Conservation (phyloP, 1,140 invertebrate species). For the Drosophila bocki region DNA sequence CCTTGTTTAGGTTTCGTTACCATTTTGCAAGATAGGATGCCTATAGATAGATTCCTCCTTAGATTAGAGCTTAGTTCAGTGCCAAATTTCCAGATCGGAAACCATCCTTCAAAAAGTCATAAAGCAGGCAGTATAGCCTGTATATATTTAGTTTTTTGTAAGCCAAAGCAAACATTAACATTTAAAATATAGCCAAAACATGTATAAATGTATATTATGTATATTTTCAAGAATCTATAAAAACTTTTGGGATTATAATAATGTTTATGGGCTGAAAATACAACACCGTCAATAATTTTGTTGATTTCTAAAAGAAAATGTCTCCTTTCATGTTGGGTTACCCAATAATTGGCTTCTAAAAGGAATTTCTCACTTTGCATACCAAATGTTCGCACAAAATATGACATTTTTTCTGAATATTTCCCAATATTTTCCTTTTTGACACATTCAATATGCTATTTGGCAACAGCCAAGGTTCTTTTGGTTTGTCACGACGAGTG, state of each 20-base stretch:
- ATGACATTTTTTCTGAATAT: slow-evolving; percentile 9
- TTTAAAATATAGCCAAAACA: neutral
- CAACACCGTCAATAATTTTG: neutral
- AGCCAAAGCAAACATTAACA: no score
- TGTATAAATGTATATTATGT: no score
- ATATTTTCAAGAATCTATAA: neutral
- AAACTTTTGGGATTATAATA: neutral
- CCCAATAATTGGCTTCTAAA: slow-evolving; percentile 14
- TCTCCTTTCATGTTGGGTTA: slow-evolving; percentile 1
- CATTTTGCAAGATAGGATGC: neutral
- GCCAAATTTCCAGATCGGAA: neutral
- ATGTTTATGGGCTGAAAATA: neutral
- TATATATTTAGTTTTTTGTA: neutral
- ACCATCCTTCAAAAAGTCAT: neutral
- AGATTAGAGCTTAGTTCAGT: neutral
- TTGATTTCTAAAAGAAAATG: neutral
- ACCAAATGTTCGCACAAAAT: neutral
- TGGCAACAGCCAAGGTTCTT: slow-evolving; percentile 35
- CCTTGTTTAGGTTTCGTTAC: neutral
- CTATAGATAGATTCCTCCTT: neutral
- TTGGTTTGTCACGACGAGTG: slow-evolving; percentile 13
- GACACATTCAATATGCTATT: slow-evolving; percentile 42
- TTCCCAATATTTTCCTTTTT: slow-evolving; percentile 21
- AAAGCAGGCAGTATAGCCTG: neutral
- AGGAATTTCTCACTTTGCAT: slow-evolving; percentile 13